Evolutionary conservation across 2,113 vertebrate species (phyloP).

Genomic region (Oreochromis niloticus): DNA sequence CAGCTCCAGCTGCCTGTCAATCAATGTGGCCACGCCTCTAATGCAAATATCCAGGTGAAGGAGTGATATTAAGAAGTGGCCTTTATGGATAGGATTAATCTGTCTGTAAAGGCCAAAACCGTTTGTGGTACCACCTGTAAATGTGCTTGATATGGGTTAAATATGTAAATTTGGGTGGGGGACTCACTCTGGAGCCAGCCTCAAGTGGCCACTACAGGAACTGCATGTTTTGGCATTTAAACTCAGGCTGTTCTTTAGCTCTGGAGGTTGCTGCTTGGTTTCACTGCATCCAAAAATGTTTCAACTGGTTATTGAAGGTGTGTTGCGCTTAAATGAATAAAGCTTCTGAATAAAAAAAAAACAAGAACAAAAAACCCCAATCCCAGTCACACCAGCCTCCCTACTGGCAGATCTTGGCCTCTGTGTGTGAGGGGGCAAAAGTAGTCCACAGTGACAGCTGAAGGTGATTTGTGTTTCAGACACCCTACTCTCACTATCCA

Average conservation of each 20-base stretch:
- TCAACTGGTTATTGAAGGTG: neutral
- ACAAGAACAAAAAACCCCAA: neutral
- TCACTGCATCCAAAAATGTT: fast-evolving
- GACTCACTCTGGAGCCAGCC: neutral
- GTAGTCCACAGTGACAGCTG: slow-evolving; percentile 27
- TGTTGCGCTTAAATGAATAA: fast-evolving
- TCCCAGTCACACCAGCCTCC: neutral
- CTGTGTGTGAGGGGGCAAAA: too few relatives aligned
- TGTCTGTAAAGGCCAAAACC: neutral
- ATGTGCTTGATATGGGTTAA: neutral
- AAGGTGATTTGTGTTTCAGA: slow-evolving; percentile 32
- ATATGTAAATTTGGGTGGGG: neutral
- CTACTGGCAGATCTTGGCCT: neutral
- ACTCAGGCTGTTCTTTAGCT: neutral
- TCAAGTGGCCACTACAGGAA: neutral
- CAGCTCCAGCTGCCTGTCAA: neutral
- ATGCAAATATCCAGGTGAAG: neutral
- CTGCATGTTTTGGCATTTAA: neutral
- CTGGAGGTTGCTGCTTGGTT: neutral
- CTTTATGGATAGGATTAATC: neutral
- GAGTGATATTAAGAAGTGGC: neutral
- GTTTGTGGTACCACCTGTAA: fast-evolving
- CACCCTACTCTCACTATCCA: neutral
- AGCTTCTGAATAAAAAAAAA: neutral
- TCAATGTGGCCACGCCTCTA: neutral